Conservation (phyloP, 2,888 invertebrate genomes). For the Diogma glabrata region DNA sequence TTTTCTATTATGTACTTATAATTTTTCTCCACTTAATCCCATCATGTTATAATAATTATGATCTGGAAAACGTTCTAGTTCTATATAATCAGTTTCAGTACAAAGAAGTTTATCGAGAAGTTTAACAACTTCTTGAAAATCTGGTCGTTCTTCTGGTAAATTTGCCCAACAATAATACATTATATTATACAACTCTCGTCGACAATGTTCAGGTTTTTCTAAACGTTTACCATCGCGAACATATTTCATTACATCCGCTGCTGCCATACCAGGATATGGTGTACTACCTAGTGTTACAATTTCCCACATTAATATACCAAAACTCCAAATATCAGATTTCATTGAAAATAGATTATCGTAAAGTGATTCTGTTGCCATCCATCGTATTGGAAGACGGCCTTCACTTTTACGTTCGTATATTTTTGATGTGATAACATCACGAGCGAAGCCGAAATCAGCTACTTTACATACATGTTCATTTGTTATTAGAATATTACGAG, state of each 20-base stretch:
- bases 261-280: slow-evolving; percentile 87
- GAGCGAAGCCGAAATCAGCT: slow-evolving; percentile 87
- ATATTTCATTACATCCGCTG: slow-evolving; percentile 83
- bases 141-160: slow-evolving; percentile 69
- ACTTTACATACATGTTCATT: slow-evolving; percentile 84
- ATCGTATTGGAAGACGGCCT: slow-evolving; percentile 66
- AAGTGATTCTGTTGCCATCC: slow-evolving; percentile 95
- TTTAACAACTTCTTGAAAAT: slow-evolving; percentile 69
- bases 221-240: slow-evolving; percentile 80
- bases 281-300: slow-evolving; percentile 91
- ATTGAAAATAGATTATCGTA: slow-evolving; percentile 89
- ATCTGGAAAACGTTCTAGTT: slow-evolving; percentile 82
- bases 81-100: slow-evolving; percentile 88
- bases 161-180: slow-evolving; percentile 96
- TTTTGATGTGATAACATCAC: slow-evolving; percentile 78
- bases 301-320: slow-evolving; percentile 91
- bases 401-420: slow-evolving; percentile 82
- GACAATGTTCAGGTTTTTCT: slow-evolving; percentile 88
- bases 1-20: no score
- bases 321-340: slow-evolving; percentile 94
- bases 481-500: slow-evolving; percentile 75
- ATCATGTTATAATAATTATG: slow-evolving; percentile 84
- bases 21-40: slow-evolving; percentile 73
- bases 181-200: slow-evolving; percentile 82
- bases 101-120: slow-evolving; percentile 73